phyloP scores from a whole-genome alignment of 1,140 invertebrate genomes.

The Aphelenchoides avenae region DNA sequence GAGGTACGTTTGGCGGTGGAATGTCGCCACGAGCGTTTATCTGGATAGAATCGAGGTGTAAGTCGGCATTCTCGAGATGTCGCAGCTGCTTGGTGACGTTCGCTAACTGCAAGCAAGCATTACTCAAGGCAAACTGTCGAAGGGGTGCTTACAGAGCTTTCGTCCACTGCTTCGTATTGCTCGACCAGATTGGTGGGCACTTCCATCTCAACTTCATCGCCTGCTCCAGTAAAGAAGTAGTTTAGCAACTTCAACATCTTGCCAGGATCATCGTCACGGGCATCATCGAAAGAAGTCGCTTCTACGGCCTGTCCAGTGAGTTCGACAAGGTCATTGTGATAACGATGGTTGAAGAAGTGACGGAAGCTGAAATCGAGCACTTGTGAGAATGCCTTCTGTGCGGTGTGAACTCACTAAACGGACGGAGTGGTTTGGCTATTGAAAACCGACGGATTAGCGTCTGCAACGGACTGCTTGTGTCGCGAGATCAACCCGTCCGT shows the following conservation, averaged over 20 bases:
- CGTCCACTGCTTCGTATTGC: constrained; percentile 3
- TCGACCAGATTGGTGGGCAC: constrained; percentile 20
- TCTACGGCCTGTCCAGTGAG: constrained; percentile 13
- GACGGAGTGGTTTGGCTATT: too few species aligned
- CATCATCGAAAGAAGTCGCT: neutral
- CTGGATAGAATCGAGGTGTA: constrained; percentile 35
- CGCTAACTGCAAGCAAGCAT: constrained; percentile 9
- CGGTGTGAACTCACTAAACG: constrained; percentile 44
- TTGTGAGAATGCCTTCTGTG: too few species aligned
- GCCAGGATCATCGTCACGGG: constrained; percentile 25
- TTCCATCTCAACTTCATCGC: constrained; percentile 29
- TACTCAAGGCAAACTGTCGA: constrained; percentile 8
- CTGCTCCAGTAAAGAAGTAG: constrained; percentile 4
- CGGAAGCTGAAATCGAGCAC: constrained; percentile 43
- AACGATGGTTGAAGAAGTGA: constrained; percentile 49
- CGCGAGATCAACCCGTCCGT: constrained; percentile 39
- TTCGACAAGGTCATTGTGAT: constrained; percentile 36
- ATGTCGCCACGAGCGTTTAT: constrained; percentile 14
- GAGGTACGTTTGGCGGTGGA: too few species aligned
- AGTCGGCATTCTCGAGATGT: constrained; percentile 34
- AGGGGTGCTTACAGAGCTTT: too few species aligned
- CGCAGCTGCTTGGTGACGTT: constrained; percentile 36
- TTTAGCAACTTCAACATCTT: constrained; percentile 9
- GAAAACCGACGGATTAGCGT: too few species aligned
- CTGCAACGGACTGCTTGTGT: constrained; percentile 20